These are phyloP conservation scores for Apamea epomidion DNA, from an alignment of 2,888 invertebrate species.

Conservation along the genomic window DNA sequence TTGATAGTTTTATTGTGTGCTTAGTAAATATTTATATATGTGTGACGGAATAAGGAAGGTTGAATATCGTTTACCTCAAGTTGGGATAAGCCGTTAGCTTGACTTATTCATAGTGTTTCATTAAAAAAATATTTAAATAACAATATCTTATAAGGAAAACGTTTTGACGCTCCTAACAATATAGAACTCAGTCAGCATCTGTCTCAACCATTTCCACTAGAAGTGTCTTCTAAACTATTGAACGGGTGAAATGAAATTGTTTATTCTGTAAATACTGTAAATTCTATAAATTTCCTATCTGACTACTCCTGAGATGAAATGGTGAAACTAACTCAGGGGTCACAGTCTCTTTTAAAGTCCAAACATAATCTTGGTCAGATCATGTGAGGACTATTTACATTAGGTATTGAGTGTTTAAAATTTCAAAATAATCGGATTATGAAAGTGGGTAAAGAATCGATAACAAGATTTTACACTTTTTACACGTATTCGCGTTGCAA, in stretches of 20 bases:
- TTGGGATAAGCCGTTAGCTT: neutral
- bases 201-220: neutral
- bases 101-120: neutral
- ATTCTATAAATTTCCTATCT: too few relatives aligned
- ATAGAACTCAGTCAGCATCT: neutral
- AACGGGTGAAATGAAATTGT: too few relatives aligned
- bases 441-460: neutral
- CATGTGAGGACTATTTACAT: too few relatives aligned
- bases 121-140: neutral
- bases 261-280: too few relatives aligned
- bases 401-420: too few relatives aligned
- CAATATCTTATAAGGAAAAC: neutral
- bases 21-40: conserved; percentile 2
- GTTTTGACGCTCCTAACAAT: neutral
- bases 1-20: conserved; percentile 8
- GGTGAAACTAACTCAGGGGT: too few relatives aligned
- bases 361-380: too few relatives aligned
- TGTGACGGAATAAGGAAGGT: neutral
- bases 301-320: too few relatives aligned
- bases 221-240: too few relatives aligned
- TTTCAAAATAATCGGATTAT: neutral
- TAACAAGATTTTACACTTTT: neutral
- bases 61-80: neutral
- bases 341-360: too few relatives aligned
- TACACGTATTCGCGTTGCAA: neutral